phyloP scores from a whole-genome alignment of 2,888 invertebrate genomes.

The Oscheius sp. region DNA sequence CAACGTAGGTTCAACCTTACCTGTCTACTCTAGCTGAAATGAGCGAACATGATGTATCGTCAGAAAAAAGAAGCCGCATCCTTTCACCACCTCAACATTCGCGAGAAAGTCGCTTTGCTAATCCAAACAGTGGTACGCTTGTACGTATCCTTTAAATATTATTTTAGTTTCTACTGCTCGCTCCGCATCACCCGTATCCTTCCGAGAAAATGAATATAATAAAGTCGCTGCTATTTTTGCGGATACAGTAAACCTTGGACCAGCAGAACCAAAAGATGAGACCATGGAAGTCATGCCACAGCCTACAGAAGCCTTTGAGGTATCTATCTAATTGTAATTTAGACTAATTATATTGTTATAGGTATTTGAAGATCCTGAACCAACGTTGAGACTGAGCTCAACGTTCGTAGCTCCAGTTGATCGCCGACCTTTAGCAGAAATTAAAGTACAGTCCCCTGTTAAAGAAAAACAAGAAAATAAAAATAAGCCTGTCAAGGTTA shows the following conservation, averaged over 20 bases:
- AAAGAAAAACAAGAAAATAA: not conserved
- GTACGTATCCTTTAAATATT: not conserved
- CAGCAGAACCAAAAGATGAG: not conserved
- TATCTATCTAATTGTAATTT: not conserved
- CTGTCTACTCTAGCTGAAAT: not conserved
- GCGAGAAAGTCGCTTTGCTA: not conserved
- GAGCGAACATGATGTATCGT: not conserved
- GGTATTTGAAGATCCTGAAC: constrained; percentile 17
- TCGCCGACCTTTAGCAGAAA: not conserved
- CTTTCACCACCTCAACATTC: not conserved
- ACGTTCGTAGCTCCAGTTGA: no score
- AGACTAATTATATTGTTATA: not conserved
- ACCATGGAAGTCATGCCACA: constrained; percentile 13
- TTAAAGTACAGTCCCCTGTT: not conserved
- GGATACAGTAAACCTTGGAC: constrained; percentile 24
- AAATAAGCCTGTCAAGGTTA: no score
- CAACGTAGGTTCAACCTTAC: not conserved
- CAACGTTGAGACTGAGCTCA: no score
- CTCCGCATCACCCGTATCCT: not conserved
- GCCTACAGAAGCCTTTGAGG: constrained; percentile 26
- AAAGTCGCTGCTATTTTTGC: constrained; percentile 25
- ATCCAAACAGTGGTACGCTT: not conserved
- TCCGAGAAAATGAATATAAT: constrained; percentile 8
- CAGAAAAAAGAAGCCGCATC: not conserved
- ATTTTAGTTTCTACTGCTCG: not conserved